Conservation (phyloP, 1,140 invertebrate species). For the Leptestheria dahalacensis region DNA sequence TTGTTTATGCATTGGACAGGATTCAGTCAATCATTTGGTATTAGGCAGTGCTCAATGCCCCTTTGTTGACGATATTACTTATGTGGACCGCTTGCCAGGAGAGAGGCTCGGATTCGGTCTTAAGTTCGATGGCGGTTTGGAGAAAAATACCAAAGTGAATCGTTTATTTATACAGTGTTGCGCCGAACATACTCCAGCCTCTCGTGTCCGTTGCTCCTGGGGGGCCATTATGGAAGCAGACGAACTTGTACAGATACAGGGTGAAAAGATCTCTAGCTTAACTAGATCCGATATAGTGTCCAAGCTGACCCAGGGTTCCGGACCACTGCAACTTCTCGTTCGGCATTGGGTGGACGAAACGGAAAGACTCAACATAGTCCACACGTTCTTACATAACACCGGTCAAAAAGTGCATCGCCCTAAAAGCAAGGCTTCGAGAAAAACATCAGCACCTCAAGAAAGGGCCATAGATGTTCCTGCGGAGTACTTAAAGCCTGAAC, state of each 20-base stretch:
- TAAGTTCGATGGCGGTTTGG: constrained; percentile 71
- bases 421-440: neutral
- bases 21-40: neutral
- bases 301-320: constrained; percentile 5
- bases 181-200: constrained; percentile 71
- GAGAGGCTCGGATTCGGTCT: constrained; percentile 78
- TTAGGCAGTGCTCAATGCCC: constrained; percentile 11
- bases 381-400: neutral
- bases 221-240: constrained; percentile 63
- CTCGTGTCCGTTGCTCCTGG: constrained; percentile 59
- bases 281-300: constrained; percentile 50
- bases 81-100: constrained; percentile 66
- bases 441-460: neutral
- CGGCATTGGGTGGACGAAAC: constrained; percentile 8
- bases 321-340: constrained; percentile 3
- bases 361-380: neutral
- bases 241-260: constrained; percentile 73
- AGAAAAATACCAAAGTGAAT: constrained; percentile 42
- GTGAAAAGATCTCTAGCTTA: constrained; percentile 51
- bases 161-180: constrained; percentile 76
- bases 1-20: neutral
- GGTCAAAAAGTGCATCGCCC: neutral
- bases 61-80: constrained; percentile 37
- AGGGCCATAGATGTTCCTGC: constrained; percentile 9
- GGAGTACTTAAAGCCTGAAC: constrained; percentile 1